Conservation (phyloP, 2,113 vertebrate species). For the Himantopus leucocephalus region DNA sequence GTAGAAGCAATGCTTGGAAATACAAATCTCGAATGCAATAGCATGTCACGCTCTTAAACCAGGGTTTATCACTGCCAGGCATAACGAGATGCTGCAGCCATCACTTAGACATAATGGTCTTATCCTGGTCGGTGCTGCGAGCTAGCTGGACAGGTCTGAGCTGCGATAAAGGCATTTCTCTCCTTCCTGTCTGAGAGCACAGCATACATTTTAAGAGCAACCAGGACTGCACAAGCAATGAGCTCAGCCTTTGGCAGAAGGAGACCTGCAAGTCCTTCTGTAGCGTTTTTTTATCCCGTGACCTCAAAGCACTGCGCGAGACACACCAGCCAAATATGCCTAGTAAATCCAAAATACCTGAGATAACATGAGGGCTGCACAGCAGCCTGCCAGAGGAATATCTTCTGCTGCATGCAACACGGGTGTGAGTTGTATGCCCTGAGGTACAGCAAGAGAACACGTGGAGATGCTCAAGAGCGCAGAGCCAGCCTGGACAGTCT, state of each 20-base stretch:
- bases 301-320: neutral
- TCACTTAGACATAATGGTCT: neutral
- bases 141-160: neutral
- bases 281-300: neutral
- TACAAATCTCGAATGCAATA: neutral
- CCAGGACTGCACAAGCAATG: neutral
- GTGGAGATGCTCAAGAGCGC: fast-evolving
- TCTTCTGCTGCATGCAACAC: neutral
- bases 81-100: neutral
- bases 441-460: neutral
- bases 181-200: neutral
- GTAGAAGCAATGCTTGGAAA: neutral
- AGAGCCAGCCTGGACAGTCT: fast-evolving
- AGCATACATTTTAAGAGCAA: neutral
- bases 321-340: neutral
- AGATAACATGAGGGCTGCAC: neutral
- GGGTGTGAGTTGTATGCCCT: neutral
- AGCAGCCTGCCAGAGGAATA: neutral
- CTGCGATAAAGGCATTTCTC: neutral
- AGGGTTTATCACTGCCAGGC: neutral
- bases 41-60: neutral
- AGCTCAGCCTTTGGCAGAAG: neutral
- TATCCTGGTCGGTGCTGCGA: neutral
- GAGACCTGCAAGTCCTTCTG: neutral
- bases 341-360: neutral